A percentile compares a stretch with the other conserved stretches of the same genome.
Evolutionary conservation across 2,888 invertebrate genomes (phyloP).

Genomic region (Sepioteuthis lessoniana): DNA sequence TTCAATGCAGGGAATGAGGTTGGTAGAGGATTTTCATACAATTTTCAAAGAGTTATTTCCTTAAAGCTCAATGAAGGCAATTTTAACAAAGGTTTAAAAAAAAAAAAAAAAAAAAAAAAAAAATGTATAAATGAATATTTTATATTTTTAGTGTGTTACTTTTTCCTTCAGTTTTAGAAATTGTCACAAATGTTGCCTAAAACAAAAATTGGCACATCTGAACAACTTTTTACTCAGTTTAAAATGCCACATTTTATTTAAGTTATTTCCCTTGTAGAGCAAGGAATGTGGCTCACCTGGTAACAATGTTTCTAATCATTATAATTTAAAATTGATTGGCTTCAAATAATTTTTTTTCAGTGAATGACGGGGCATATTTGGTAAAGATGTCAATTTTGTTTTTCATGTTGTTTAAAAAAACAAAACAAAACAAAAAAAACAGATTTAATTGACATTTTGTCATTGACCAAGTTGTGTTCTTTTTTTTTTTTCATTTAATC

Average conservation of each 20-base stretch:
- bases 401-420: too few species aligned
- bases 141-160: not conserved
- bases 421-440: not conserved
- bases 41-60: not conserved
- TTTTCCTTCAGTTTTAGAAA: not conserved
- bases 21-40: not conserved
- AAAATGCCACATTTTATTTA: not conserved
- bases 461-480: not conserved
- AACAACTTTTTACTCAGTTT: not conserved
- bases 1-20: constrained; percentile 25
- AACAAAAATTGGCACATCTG: not conserved
- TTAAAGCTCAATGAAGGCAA: not conserved
- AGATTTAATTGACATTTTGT: not conserved
- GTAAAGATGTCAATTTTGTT: not conserved
- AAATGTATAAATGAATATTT: not conserved
- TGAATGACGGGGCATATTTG: not conserved
- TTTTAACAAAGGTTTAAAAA: not conserved
- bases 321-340: too few species aligned
- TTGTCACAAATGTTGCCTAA: not conserved
- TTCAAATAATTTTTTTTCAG: too few species aligned
- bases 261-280: not conserved
- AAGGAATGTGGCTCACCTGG: not conserved
- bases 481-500: not conserved
- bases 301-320: not conserved
- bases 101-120: not conserved